phyloP scores from a whole-genome alignment of 1,140 invertebrate species.

The Solen grandis region DNA sequence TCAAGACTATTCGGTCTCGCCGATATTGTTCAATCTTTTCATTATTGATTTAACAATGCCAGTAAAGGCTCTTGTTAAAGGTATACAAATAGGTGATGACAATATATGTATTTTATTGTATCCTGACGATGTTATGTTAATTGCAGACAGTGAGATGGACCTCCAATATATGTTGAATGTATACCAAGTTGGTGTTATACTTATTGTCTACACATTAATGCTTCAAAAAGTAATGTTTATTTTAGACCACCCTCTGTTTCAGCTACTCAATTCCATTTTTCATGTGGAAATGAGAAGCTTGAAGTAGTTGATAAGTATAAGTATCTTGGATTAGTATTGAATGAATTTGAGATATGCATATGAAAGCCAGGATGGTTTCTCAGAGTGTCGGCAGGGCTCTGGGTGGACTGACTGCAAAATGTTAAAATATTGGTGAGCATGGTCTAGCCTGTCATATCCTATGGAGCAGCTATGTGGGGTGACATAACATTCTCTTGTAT shows the following conservation, averaged over 20 bases:
- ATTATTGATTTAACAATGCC: slow-evolving; percentile 39
- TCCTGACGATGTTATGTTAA: slow-evolving; percentile 48
- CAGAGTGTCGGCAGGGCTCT: too few species aligned
- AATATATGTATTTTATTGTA: slow-evolving; percentile 44
- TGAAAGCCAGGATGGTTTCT: too few species aligned
- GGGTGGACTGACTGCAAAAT: slow-evolving; percentile 5
- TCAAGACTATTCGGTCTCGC: too few species aligned
- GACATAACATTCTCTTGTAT: slow-evolving; percentile 55
- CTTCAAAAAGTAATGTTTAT: slow-evolving; percentile 34
- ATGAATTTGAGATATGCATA: too few species aligned
- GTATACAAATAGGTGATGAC: slow-evolving; percentile 46
- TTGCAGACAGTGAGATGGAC: slow-evolving; percentile 43
- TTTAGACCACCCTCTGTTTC: slow-evolving; percentile 35
- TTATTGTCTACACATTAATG: slow-evolving; percentile 39
- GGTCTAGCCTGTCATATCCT: slow-evolving; percentile 15
- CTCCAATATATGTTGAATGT: slow-evolving; percentile 46
- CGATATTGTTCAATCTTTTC: too few species aligned
- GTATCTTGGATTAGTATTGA: too few species aligned
- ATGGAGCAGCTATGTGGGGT: too few species aligned
- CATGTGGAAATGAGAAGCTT: slow-evolving; percentile 8
- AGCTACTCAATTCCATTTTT: slow-evolving; percentile 1
- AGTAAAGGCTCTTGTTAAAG: slow-evolving; percentile 38
- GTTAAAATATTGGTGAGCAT: slow-evolving; percentile 14
- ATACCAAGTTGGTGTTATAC: slow-evolving; percentile 44
- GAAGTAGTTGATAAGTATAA: too few species aligned